Conservation (phyloP, 2,797 vertebrate genomes). For the Rhinoraja longicauda region DNA sequence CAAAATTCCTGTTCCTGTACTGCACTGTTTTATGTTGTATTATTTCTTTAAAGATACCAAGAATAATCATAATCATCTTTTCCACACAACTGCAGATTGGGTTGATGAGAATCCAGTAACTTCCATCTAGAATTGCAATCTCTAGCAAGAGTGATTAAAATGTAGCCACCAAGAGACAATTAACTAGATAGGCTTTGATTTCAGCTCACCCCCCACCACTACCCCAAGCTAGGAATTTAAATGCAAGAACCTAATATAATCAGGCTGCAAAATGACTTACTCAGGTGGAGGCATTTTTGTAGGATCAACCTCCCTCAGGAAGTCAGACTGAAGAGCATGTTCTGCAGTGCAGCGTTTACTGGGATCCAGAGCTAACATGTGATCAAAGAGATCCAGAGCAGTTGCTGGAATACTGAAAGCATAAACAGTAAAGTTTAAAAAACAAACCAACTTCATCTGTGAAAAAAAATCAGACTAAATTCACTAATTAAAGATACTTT, state of each 20-base stretch:
- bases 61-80: neutral
- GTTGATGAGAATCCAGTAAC: neutral
- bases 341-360: conserved; percentile 92
- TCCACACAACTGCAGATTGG: neutral
- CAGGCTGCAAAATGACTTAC: conserved; percentile 59
- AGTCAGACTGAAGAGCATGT: conserved; percentile 87
- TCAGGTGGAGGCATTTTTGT: conserved; percentile 98
- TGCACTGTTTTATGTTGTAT: neutral
- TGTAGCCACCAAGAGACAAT: neutral
- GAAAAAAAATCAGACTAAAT: neutral
- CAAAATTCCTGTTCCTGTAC: no score
- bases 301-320: conserved; percentile 89
- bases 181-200: neutral
- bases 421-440: conserved; percentile 32
- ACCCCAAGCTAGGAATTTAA: neutral
- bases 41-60: neutral
- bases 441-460: neutral
- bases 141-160: neutral
- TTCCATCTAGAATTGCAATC: neutral
- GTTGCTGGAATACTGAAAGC: conserved; percentile 75
- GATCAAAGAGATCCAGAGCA: conserved; percentile 91
- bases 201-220: no score
- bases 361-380: conserved; percentile 94
- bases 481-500: neutral
- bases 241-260: neutral